Conservation (phyloP, 2,797 vertebrate genomes). For the Capromys pilorides region DNA sequence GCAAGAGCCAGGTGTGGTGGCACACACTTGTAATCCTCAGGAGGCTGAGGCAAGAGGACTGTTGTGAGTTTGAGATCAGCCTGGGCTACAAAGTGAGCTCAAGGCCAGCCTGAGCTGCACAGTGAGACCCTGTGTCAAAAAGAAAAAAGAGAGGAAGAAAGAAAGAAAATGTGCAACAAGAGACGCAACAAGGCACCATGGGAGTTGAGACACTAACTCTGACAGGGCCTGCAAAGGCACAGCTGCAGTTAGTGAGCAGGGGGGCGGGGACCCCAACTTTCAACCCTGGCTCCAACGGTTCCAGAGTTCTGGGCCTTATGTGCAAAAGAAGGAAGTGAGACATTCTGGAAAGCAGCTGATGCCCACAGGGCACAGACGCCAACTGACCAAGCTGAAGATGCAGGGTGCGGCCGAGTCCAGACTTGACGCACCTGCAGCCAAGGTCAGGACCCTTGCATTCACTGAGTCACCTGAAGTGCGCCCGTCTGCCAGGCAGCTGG, state of each 20-base stretch:
- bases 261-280: background rate
- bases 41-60: no score
- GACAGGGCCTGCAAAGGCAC: background rate
- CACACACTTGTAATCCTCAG: no score
- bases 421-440: background rate
- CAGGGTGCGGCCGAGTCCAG: background rate
- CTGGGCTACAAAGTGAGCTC: no score
- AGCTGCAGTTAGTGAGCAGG: background rate
- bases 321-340: background rate
- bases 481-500: background rate
- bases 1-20: no score
- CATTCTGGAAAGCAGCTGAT: background rate
- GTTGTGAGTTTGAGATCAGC: no score
- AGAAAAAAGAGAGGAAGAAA: background rate
- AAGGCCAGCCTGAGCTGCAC: no score
- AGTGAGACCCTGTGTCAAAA: no score
- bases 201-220: background rate
- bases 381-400: background rate
- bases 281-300: background rate
- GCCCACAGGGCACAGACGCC: background rate
- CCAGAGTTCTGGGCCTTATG: background rate
- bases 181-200: background rate
- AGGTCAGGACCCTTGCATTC: background rate
- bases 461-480: background rate
- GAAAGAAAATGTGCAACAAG: background rate